Evolutionary conservation across 2,113 vertebrate species (phyloP), one percentile per base, ranked within the genome.

Genomic region (Oreochromis tanganicae): DNA sequence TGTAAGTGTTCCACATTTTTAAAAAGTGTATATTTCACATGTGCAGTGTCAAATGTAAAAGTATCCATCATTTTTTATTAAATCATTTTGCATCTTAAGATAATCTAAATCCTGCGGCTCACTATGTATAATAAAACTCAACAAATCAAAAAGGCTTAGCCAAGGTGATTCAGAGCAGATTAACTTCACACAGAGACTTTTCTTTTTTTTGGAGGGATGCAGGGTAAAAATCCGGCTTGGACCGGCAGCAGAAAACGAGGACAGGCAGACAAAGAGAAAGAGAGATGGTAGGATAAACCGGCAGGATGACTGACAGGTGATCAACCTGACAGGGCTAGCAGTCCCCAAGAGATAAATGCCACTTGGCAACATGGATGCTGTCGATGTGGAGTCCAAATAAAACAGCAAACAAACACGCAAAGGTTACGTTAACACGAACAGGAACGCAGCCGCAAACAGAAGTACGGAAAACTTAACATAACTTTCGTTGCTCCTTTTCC

Each of bases 91-190:
- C 43, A 75, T 48, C 16, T 48, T 7, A 50, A 32, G 24, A 78
- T 78, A 32, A 89, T 68, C 80, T 32, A 16, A 79, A 63, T 38
- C 19, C 68, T 68, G 5, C 55, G 38, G 16, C 55, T 90, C 16
- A 27, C 55, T 83, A 36, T 21, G 13, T 57, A 83, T 91, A 27
- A 32, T 57, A 12, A 80, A 91, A 63, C 41, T 48, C 80, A 90
- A 85, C 59, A 91, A 66, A 87, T 84, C 57, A 81, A 73, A 14
- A n/a, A 6, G 46, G 89, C 63, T 92, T 52, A 82, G 38, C 46
- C 11, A 11, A 59, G 24, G 24, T 43, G 61, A 34, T 54, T 85
- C 68, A 52, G 24, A 54, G 56, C 41, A 82, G 82, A 89, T 91
- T 82, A 87, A 84, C 29, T 57, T 66, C 34, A 21, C 61, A 32